Percentiles rank a stretch among this genome's conserved stretches.
phyloP scores from a whole-genome alignment of 2,113 vertebrate genomes.

The Speoplatyrhinus poulsoni region DNA sequence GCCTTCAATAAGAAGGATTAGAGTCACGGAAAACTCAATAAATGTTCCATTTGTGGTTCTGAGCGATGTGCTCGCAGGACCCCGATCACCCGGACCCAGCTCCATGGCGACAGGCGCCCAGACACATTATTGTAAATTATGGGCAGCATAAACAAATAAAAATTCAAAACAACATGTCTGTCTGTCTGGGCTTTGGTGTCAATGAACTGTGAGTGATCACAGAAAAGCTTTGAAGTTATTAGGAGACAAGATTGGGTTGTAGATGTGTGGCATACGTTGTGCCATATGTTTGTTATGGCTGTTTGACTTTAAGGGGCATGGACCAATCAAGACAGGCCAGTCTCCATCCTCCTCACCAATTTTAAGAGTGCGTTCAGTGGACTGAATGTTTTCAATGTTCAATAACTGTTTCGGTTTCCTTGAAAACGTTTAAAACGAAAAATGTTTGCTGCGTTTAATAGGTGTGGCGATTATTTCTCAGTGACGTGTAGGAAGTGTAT shows the following conservation, averaged over 20 bases:
- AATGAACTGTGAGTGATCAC: background rate
- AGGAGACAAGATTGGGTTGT: background rate
- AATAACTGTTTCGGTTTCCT: too few species aligned
- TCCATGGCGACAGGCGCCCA: slow-evolving; percentile 31
- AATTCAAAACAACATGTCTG: slow-evolving; percentile 33
- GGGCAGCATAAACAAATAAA: slow-evolving; percentile 41
- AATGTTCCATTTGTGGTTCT: slow-evolving; percentile 68
- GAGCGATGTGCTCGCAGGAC: slow-evolving; percentile 42
- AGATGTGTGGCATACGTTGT: background rate
- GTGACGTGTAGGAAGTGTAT: too few species aligned
- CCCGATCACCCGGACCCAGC: slow-evolving; percentile 44
- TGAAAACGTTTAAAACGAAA: too few species aligned
- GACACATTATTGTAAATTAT: slow-evolving; percentile 51
- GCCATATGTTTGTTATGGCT: background rate
- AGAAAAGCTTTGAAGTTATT: slow-evolving; percentile 4
- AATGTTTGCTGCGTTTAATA: too few species aligned
- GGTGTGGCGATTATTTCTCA: too few species aligned
- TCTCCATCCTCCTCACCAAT: too few species aligned
- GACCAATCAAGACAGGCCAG: too few species aligned
- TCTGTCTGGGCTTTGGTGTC: slow-evolving; percentile 8
- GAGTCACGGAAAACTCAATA: slow-evolving; percentile 64
- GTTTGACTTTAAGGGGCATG: background rate
- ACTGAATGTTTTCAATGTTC: too few species aligned
- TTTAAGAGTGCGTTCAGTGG: too few species aligned
- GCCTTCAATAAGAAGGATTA: slow-evolving; percentile 62